Evolutionary conservation across 2,113 vertebrate genomes (phyloP), one percentile per base, ranked within the genome.

Genomic region (Semicossyphus pulcher): DNA sequence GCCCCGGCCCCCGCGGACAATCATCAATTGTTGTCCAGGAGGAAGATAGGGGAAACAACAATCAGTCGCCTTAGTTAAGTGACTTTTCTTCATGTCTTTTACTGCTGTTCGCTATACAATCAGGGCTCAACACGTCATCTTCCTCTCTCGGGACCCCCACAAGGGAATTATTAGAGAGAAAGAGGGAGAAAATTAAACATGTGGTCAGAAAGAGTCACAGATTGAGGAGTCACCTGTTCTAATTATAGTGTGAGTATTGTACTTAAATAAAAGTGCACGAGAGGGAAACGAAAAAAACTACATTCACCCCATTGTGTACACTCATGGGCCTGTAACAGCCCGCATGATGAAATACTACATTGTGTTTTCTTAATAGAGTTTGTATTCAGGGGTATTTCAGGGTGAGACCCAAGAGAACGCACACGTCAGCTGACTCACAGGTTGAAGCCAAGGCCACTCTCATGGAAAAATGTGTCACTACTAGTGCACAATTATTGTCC

Each of bases 1-100:
- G 89, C 86, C 93, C 88, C 85, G 64, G 95, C 93, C 86, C 80
- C 90, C 75, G 77, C 89, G 91, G 95, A 97, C 95, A 96, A 96
- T 96, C 94, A 96, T 97, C 95, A 94, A 96, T 97, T 96, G 93
- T 96, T 93, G 93, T 96, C 90, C 89, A 86, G 90, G 93, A 95
- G 88, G 87, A 89, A 87, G 88, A 89, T 89, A 88, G 80, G 72
- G 89, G 89, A 91, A 93, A 92, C 86, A 92, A 90, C 91, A 93
- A 92, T 93, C 86, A 88, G 86, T 88, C 73, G 81, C 78, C 80
- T 85, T 81, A 69, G 73, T 88, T 88, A 92, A 91, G 88, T 89
- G 87, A 89, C 86, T 91, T 92, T 89, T 85, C 86, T 92, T 81
- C 84, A 74, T 66, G 80, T 86, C 52, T 85, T 86, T 86, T 86